Conservation (phyloP, 53 echinoderm and acorn worm genomes). For the Holothuria leucospilota region DNA sequence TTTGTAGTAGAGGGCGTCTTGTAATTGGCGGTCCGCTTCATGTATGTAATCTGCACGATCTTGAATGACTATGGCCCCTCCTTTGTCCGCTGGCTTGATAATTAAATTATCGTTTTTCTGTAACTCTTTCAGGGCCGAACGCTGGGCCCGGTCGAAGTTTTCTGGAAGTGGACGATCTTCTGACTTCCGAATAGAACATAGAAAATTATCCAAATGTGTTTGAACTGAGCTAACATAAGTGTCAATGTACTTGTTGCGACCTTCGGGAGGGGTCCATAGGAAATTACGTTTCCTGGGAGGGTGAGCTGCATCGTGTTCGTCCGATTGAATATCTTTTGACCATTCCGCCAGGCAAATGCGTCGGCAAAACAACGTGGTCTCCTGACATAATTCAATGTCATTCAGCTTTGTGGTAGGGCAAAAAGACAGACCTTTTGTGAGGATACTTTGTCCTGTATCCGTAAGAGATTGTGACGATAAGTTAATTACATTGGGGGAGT, state of each 20-base stretch:
- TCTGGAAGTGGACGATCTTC: not conserved
- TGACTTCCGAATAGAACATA: not conserved
- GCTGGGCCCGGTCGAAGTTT: not conserved
- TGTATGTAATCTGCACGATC: no score
- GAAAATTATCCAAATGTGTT: constrained; percentile 21
- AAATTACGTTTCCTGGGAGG: not conserved
- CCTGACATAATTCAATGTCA: constrained; percentile 1
- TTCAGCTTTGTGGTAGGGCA: not conserved
- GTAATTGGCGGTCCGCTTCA: no score
- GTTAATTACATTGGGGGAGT: not conserved
- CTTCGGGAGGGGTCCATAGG: constrained; percentile 3
- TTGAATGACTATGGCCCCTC: no score
- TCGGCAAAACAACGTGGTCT: not conserved
- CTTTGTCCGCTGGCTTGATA: no score
- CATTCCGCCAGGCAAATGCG: not conserved
- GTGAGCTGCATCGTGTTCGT: not conserved
- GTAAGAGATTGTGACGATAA: constrained; percentile 11
- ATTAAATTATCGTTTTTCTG: not conserved
- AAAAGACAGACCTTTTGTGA: constrained; percentile 3
- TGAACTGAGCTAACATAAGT: not conserved
- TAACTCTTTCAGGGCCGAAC: not conserved
- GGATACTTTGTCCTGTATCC: not conserved
- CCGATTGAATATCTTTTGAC: not conserved
- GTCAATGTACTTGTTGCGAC: constrained; percentile 3
- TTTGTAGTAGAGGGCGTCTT: no score